Conservation (phyloP, 2,797 vertebrate genomes). For the Takifugu rubripes region DNA sequence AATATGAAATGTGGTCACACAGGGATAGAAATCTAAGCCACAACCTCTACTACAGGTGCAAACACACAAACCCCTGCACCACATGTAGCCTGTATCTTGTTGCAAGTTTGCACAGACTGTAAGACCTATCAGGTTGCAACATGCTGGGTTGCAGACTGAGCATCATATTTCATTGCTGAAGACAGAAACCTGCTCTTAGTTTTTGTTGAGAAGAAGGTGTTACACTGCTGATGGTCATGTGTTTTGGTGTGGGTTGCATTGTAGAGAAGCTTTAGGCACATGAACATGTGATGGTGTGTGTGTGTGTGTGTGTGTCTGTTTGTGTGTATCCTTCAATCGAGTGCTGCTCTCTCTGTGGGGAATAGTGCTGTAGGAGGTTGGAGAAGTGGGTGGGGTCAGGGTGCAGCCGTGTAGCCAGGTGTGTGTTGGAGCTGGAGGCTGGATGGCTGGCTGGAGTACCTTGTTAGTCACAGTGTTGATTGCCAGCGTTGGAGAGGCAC, state of each 20-base stretch:
- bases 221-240: constrained; percentile 63
- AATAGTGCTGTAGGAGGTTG: constrained; percentile 74
- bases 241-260: constrained; percentile 66
- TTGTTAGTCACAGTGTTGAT: constrained; percentile 99
- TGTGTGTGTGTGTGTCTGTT: constrained; percentile 29
- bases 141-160: constrained; percentile 45
- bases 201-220: constrained; percentile 53
- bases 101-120: constrained; percentile 31
- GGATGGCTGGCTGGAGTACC: constrained; percentile 78
- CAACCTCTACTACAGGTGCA: constrained; percentile 46
- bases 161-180: constrained; percentile 47
- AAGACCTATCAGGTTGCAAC: constrained; percentile 47
- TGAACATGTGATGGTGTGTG: constrained; percentile 35
- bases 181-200: constrained; percentile 42
- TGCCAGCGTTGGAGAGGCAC: constrained; percentile 94
- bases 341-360: constrained; percentile 69
- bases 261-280: constrained; percentile 66
- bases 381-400: constrained; percentile 75
- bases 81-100: constrained; percentile 22
- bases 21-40: constrained; percentile 36
- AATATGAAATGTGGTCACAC: constrained; percentile 46
- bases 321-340: constrained; percentile 53
- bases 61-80: constrained; percentile 31
- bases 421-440: constrained; percentile 70
- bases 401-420: constrained; percentile 71